Evolutionary conservation across 2,113 vertebrate species (phyloP), one percentile per base, ranked within the genome.

Genomic region (Misgurnus mizolepis): DNA sequence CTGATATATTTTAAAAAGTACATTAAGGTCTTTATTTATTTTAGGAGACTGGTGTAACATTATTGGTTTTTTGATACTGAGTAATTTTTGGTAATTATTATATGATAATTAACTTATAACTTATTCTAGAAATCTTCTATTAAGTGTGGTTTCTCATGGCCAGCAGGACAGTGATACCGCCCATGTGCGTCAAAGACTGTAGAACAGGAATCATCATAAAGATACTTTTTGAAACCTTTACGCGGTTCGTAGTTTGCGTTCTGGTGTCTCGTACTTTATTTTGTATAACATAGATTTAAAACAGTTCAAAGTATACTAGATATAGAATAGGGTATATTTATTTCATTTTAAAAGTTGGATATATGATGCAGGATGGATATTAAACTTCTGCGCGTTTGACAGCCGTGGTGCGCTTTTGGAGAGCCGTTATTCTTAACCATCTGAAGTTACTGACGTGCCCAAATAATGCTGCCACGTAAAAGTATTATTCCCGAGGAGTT

Each of bases 401-500:
- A 47, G 12, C 15, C 8, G 17, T 58, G 47, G 4, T 78, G 9
- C 49, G 6, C 56, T n/a, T 47, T 45, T 61, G 45, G 67, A 67
- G 18, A 53, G 15, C 47, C 11, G 12, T 49, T 45, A 22, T 45
- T 58, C 15, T 22, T 56, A 34, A 27, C 22, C 62, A 14, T 76
- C 64, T 39, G 41, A 6, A 22, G 22, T 22, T 22, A 60, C 7
- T 56, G 62, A 79, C 64, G 50, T 76, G 70, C 50, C 2, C 27
- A 6, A 67, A 91, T 72, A 82, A 99, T 99, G 98, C 40, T 99
- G 93, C 93, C 98, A 62, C 91, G 98, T 3, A 99, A 99, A 84
- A 99, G 98, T 91, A 99, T 99, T 78, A 99, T 99, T 84, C 97
- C 98, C 0, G 98, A 99, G 91, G 98, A 99, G 88, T 99, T 97